Base-by-base conservation (phyloP, 2,797 vertebrate genomes). In the Gila robusta region DNA sequence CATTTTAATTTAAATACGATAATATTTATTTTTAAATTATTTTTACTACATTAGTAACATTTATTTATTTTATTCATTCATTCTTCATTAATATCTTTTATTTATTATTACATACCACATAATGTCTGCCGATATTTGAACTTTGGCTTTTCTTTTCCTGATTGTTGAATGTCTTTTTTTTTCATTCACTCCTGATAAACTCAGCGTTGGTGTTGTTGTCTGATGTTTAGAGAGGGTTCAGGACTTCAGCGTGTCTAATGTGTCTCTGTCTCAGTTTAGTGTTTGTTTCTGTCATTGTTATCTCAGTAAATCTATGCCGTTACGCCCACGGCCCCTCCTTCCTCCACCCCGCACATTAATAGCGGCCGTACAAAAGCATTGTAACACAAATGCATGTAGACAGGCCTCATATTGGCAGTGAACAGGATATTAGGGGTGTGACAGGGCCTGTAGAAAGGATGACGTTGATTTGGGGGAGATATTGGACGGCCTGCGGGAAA, bases 361-460 rank as follows among this genome's bases (percentile, higher is more conserved):
- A 62, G 56, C 59, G 3, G 23, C 67, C 9, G 16, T 44, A 69
- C 14, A 28, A 73, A 79, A 66, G 71, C 82, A 83, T 49, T 10
- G 41, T 37, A 49, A 67, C 82, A 83, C 59, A 83, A 52, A 83
- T 82, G 70, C 62, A 49, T 70, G 83, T 44, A n/a, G 85, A 86
- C 80, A 86, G 80, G 19, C 54, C 64, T 81, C 64, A 26, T 77
- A 82, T 44, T 71, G 32, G 32, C 62, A 0, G 35, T 28, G 72
- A 59, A 82, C 35, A 62, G 39, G 64, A 74, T 70, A 82, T 82
- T 71, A 86, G 49, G 26, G 8, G 56, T 14, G 9, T 81, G 84
- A 86, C 44, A 67, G 44, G 2, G 79, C 26, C 64, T 59, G 72
- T 62, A 39, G 12, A 5, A 66, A 66, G 19, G 26, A 56, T 70